phyloP scores from a whole-genome alignment of 1,140 invertebrate species.

The Aphelenchoides besseyi region DNA sequence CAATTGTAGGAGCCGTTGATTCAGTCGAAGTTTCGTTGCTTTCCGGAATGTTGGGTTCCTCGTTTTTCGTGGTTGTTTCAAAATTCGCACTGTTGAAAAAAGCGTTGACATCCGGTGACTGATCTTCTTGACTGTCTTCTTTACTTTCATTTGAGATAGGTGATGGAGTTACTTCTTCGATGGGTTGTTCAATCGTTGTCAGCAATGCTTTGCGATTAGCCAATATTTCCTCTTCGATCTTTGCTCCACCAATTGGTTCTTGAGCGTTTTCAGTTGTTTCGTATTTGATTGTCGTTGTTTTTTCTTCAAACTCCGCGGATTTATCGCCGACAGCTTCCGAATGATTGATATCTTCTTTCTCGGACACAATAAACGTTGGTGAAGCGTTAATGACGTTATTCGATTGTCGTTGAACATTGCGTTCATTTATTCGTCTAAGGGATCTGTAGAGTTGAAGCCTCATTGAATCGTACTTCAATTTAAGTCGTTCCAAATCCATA shows the following conservation, averaged over 20 bases:
- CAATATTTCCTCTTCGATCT: background rate
- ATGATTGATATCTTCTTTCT: background rate
- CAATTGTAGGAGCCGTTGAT: background rate
- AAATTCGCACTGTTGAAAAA: conserved; percentile 7
- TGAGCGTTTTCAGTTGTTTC: background rate
- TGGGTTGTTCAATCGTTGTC: background rate
- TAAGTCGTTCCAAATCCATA: conserved; percentile 15
- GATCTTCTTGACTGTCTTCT: background rate
- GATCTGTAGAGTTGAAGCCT: background rate
- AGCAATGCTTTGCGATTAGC: background rate
- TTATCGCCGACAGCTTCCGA: background rate
- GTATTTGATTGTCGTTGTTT: background rate
- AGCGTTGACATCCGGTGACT: background rate
- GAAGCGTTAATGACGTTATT: background rate
- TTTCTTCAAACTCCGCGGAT: background rate
- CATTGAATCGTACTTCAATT: conserved; percentile 18
- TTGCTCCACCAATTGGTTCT: background rate
- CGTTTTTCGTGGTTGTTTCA: background rate
- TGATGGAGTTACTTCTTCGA: background rate
- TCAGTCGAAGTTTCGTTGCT: background rate
- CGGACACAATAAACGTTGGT: conserved; percentile 3
- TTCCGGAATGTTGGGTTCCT: background rate
- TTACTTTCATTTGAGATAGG: background rate
- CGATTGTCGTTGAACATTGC: background rate
- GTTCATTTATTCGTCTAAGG: conserved; percentile 19